Evolutionary conservation across 2,113 vertebrate species (phyloP).

Genomic region (Crotalus helleri): DNA sequence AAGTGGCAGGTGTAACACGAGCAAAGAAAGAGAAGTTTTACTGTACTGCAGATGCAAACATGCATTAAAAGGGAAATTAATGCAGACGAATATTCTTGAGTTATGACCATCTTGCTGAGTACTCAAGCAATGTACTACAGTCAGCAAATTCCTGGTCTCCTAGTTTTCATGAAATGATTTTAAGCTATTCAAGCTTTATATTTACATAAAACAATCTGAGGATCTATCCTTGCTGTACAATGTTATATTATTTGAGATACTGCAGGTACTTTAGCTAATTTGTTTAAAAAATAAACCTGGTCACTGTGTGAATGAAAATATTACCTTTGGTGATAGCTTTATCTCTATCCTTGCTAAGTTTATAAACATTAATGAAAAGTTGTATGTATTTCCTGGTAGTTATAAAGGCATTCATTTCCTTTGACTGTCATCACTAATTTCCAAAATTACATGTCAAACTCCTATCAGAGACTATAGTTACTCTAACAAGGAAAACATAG

Average conservation of each 20-base stretch:
- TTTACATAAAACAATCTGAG: background rate
- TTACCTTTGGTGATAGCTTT: background rate
- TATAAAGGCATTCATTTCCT: background rate
- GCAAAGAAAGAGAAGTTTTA: background rate
- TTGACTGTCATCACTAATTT: background rate
- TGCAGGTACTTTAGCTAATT: background rate
- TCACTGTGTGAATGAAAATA: background rate
- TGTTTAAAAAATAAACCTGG: background rate
- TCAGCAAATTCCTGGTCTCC: background rate
- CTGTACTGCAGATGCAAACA: background rate
- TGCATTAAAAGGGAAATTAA: background rate
- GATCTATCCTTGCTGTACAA: background rate
- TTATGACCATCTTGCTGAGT: background rate
- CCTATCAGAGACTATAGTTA: background rate
- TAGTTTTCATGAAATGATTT: background rate
- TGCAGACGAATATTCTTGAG: background rate
- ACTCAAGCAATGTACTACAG: background rate
- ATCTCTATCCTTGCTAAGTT: conserved; percentile 14
- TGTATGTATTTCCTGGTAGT: background rate
- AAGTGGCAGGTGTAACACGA: background rate
- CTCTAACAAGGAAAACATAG: background rate
- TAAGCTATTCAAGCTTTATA: background rate
- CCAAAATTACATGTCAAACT: background rate
- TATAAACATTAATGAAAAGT: conserved; percentile 22
- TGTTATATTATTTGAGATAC: background rate